Conservation (phyloP, 2,113 vertebrate genomes). For the Zapus hudsonius region DNA sequence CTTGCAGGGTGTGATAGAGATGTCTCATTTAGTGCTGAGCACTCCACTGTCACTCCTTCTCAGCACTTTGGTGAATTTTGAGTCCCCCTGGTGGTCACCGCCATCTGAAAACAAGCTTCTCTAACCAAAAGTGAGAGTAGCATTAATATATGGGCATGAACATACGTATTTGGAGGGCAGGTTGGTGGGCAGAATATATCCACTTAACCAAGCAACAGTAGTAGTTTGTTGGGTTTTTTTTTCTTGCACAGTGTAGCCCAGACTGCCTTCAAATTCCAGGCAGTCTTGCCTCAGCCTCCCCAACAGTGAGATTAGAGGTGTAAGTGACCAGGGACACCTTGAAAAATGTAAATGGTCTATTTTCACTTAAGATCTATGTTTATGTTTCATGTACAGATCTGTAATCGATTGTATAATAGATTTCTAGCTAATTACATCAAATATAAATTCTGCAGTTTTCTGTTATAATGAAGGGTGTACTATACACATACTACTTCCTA, state of each 20-base stretch:
- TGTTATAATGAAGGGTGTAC: neutral
- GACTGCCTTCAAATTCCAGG: neutral
- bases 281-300: neutral
- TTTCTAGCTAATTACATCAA: neutral
- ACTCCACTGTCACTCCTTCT: too few species aligned
- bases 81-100: too few species aligned
- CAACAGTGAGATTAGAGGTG: neutral
- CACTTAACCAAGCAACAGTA: too few species aligned
- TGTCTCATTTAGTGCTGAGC: too few species aligned
- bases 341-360: neutral
- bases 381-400: neutral
- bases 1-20: too few species aligned
- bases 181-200: too few species aligned
- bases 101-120: too few species aligned
- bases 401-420: too few species aligned
- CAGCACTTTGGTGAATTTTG: too few species aligned
- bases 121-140: too few species aligned
- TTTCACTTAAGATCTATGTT: constrained; percentile 7
- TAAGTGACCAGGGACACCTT: neutral
- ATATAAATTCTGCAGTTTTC: neutral
- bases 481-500: neutral
- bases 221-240: neutral
- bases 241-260: neutral
- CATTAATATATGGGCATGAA: too few species aligned
- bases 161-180: too few species aligned